These are phyloP conservation scores for Amiota mariae DNA, from an alignment of 2,888 invertebrate species.

Conservation along the genomic window DNA sequence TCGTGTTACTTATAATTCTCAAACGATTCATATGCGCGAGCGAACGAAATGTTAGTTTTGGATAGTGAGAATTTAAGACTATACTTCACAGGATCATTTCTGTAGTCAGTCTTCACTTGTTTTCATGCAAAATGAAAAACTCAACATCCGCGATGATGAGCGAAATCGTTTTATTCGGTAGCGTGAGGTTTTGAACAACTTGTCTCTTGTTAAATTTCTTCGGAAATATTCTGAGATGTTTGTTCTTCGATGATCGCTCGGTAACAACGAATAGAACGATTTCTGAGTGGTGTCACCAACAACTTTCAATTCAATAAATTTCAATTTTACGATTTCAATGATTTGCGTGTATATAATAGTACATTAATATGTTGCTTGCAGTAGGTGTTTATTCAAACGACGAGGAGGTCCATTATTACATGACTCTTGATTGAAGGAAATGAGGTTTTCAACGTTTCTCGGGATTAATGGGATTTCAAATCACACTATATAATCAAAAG, in stretches of 20 bases:
- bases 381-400: too few species aligned
- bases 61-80: slow-evolving; percentile 64
- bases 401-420: too few species aligned
- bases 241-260: slow-evolving; percentile 63
- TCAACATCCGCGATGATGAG: slow-evolving; percentile 78
- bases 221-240: slow-evolving; percentile 18
- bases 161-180: slow-evolving; percentile 74
- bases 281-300: slow-evolving; percentile 63
- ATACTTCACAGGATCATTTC: slow-evolving; percentile 81
- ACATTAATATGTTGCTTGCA: too few species aligned
- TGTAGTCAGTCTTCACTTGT: slow-evolving; percentile 79
- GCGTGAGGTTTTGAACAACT: slow-evolving; percentile 73
- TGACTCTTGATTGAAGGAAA: too few species aligned
- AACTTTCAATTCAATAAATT: slow-evolving; percentile 46
- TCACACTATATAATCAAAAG: too few species aligned
- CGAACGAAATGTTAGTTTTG: slow-evolving; percentile 20
- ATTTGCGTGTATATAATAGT: too few species aligned
- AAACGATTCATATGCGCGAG: slow-evolving; percentile 41
- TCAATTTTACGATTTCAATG: too few species aligned
- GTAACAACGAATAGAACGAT: slow-evolving; percentile 61
- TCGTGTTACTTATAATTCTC: slow-evolving; percentile 48
- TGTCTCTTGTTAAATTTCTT: slow-evolving; percentile 3
- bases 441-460: too few species aligned
- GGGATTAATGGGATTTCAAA: too few species aligned
- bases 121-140: slow-evolving; percentile 75